Percentiles rank a stretch among this genome's conserved stretches.
Conservation (phyloP, 2,113 vertebrate genomes). For the Progne subis region DNA sequence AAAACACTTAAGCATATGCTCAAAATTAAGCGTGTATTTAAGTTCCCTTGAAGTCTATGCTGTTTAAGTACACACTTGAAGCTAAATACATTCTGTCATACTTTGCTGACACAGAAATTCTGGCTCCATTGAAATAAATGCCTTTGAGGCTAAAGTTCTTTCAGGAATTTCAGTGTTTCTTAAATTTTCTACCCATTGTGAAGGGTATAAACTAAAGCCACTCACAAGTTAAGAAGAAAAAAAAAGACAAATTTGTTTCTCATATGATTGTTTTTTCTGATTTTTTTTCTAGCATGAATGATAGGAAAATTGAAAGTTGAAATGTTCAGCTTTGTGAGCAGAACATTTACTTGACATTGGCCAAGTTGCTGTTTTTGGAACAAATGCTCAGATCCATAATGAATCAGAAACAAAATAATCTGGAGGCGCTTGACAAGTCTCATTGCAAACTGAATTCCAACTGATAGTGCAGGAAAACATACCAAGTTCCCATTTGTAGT, state of each 20-base stretch:
- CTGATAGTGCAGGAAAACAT: neutral
- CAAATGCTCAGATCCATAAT: neutral
- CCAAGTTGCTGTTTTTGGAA: constrained; percentile 19
- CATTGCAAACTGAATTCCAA: neutral
- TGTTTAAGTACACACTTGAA: constrained; percentile 46
- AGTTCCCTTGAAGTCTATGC: constrained; percentile 50
- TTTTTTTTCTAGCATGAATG: neutral
- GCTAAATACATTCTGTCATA: constrained; percentile 36
- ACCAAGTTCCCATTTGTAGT: constrained; percentile 32
- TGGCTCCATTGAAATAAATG: constrained; percentile 36
- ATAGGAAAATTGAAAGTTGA: neutral
- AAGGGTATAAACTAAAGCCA: neutral
- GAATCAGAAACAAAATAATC: neutral
- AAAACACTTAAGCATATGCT: constrained; percentile 61
- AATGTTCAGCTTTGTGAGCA: neutral
- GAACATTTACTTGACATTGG: neutral
- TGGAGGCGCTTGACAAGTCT: neutral
- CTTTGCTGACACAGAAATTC: constrained; percentile 47
- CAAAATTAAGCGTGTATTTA: constrained; percentile 45
- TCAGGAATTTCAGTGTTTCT: constrained; percentile 22
- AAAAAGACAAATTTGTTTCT: neutral
- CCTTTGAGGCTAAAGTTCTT: constrained; percentile 28
- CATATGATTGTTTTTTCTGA: neutral
- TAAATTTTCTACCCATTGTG: neutral
- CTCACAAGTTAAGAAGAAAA: neutral